Conservation (phyloP, 2,797 vertebrate genomes). For the Betta splendens region DNA sequence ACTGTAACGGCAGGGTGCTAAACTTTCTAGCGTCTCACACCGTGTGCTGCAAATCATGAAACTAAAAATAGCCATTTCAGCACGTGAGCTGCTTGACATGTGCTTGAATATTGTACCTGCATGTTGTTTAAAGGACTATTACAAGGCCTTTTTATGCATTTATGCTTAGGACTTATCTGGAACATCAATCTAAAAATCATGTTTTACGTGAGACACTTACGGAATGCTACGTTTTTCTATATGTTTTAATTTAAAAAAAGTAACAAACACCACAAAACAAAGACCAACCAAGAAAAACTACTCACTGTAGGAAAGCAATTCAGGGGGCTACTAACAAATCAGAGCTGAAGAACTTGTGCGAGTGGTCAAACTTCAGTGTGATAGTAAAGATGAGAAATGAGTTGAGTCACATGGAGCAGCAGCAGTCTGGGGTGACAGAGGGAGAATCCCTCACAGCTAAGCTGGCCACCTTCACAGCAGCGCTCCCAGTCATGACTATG, state of each 20-base stretch:
- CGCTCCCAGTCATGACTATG: conserved; percentile 48
- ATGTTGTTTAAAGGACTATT: conserved; percentile 22
- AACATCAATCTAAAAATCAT: background rate
- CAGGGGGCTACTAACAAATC: background rate
- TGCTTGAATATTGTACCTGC: conserved; percentile 31
- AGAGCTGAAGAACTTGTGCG: background rate
- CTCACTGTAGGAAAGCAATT: background rate
- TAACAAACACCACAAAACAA: conserved; percentile 12
- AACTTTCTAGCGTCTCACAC: background rate
- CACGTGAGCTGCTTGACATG: conserved; percentile 37
- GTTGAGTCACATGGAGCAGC: conserved; percentile 45
- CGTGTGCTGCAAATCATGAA: background rate
- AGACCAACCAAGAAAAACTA: background rate
- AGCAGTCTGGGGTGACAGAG: conserved; percentile 45
- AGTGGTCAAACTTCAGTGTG: conserved; percentile 16
- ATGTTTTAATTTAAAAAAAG: too few relatives aligned
- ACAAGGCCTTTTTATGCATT: conserved; percentile 2
- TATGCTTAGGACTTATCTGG: background rate
- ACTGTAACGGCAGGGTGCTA: background rate
- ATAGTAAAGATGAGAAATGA: conserved; percentile 15
- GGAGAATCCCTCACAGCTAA: conserved; percentile 40
- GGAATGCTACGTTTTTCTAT: background rate
- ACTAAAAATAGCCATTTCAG: conserved; percentile 8
- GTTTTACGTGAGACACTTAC: background rate
- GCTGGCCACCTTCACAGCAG: conserved; percentile 47